Conservation (phyloP, 2,888 invertebrate genomes). For the Craniophora ligustri region DNA sequence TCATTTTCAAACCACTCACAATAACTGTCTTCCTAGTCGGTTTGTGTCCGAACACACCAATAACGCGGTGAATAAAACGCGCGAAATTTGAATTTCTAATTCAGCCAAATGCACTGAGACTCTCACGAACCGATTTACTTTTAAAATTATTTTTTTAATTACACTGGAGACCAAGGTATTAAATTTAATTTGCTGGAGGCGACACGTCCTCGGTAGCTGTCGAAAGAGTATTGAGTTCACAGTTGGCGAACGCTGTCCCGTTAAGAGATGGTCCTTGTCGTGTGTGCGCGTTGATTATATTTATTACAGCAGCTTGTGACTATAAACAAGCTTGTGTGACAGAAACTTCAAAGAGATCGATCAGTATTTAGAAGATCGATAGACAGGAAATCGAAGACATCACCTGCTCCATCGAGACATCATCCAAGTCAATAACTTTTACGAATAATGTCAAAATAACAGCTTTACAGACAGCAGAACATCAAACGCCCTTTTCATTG, state of each 20-base stretch:
- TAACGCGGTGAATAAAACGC: constrained; percentile 62
- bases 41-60: constrained; percentile 69
- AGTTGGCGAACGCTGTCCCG: constrained; percentile 76
- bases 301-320: constrained; percentile 82
- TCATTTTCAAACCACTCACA: constrained; percentile 70
- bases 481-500: constrained; percentile 48
- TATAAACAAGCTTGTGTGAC: constrained; percentile 80
- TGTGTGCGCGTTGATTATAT: constrained; percentile 85
- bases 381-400: constrained; percentile 63
- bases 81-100: constrained; percentile 72
- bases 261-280: constrained; percentile 77
- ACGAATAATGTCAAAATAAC: constrained; percentile 38
- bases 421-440: constrained; percentile 31
- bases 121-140: constrained; percentile 55
- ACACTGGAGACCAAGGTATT: constrained; percentile 48
- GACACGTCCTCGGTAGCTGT: constrained; percentile 82
- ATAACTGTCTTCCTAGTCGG: constrained; percentile 59
- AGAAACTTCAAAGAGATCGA: constrained; percentile 86
- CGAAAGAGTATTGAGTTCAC: constrained; percentile 83
- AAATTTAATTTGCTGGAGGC: constrained; percentile 66
- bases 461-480: constrained; percentile 21
- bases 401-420: constrained; percentile 45
- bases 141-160: constrained; percentile 49
- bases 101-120: constrained; percentile 49
- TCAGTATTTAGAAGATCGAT: constrained; percentile 77